These are phyloP conservation scores for Ooceraea biroi DNA, from an alignment of 1,140 invertebrate genomes.

Conservation along the genomic window DNA sequence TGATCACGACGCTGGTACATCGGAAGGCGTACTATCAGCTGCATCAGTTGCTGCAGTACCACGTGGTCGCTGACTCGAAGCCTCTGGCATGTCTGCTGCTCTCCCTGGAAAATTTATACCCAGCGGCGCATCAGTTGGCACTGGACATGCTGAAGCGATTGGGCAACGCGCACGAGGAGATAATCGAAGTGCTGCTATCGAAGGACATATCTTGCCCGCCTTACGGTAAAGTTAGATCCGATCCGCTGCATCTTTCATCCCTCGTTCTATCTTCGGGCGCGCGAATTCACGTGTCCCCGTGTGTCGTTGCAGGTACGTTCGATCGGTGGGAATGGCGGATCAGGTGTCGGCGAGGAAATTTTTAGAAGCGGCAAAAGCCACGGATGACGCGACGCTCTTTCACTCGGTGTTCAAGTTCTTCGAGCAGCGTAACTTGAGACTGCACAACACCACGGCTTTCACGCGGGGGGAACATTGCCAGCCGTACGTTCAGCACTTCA, in stretches of 20 bases:
- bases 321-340: slow-evolving; percentile 88
- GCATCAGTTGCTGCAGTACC: slow-evolving; percentile 95
- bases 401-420: slow-evolving; percentile 91
- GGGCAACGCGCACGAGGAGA: slow-evolving; percentile 93
- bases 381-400: slow-evolving; percentile 92
- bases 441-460: slow-evolving; percentile 88
- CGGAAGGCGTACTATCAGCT: slow-evolving; percentile 91
- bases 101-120: slow-evolving; percentile 94
- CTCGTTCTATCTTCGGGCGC: background rate
- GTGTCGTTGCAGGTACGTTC: slow-evolving; percentile 86
- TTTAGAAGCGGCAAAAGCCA: slow-evolving; percentile 92
- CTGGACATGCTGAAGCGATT: slow-evolving; percentile 97
- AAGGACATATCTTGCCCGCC: slow-evolving; percentile 90
- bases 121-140: slow-evolving; percentile 95
- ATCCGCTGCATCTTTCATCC: too few relatives aligned
- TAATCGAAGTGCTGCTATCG: slow-evolving; percentile 92
- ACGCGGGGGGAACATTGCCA: slow-evolving; percentile 86
- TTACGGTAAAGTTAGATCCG: slow-evolving; percentile 86
- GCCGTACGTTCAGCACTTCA: slow-evolving; percentile 85
- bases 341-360: slow-evolving; percentile 94
- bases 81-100: slow-evolving; percentile 96
- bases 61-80: slow-evolving; percentile 95
- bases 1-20: slow-evolving; percentile 92
- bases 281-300: background rate
- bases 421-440: slow-evolving; percentile 89